Evolutionary conservation across 1,140 invertebrate species (phyloP), one percentile per base, ranked within the genome.

Genomic region (Papilio polytes): DNA sequence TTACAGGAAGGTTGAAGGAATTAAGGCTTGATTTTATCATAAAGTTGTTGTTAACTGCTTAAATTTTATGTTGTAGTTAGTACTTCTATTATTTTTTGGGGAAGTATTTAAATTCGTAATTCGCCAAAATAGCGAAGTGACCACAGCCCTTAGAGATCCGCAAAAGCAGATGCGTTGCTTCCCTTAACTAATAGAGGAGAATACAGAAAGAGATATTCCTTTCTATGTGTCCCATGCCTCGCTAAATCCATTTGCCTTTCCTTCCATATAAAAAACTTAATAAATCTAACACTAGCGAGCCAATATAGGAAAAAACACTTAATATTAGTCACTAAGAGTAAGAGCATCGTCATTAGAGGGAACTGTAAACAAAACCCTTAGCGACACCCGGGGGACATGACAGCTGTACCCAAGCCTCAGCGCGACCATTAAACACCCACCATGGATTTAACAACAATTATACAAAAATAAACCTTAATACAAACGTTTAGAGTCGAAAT

Each of bases 371-470:
- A 94, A 94, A 93, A 91, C 89, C 90, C 90, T 89, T 85, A 87
- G 86, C 80, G 76, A 78, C 83, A 85, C 90, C 89, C 85, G 79
- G 81, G 91, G 90, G 90, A 88, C 56, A 56, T 89, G 88, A 93
- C 93, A 94, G 93, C 92, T 94, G 93, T 92, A 90, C 82, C 89
- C 91, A 94, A 88, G 90, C 92, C 91, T 93, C 89, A 88, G 80
- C 85, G 84, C 85, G 84, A 83, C 88, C 88, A 92, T 94, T 93
- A 94, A 93, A 94, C 92, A 90, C 91, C 91, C 89, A 91, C 90
- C 85, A 81, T 59, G 80, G 83, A 46, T 81, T 85, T 74, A 82
- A 82, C 83, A 85, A 85, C 81, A 83, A 74, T 66, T 63, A 82
- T 46, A 22, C 36, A 63, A 86, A 88, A 83, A 53, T 18, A n/a